Conservation (phyloP, 1,140 invertebrate species). For the Pinna nobilis region DNA sequence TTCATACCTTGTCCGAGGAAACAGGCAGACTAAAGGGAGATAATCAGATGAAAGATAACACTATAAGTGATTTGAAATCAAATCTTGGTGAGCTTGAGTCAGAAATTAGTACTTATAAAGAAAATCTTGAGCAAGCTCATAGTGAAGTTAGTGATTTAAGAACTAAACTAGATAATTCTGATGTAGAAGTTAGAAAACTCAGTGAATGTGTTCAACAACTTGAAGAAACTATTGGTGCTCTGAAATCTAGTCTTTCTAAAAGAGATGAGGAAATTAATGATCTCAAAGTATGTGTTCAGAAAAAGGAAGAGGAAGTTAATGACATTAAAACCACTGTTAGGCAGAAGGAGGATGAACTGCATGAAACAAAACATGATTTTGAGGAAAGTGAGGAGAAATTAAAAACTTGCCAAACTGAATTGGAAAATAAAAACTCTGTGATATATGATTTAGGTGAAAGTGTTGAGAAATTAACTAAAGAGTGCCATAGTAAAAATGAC, state of each 20-base stretch:
- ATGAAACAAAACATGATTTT: neutral
- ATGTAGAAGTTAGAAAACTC: neutral
- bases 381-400: too few relatives aligned
- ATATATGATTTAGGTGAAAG: too few relatives aligned
- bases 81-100: neutral
- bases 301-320: neutral
- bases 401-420: too few relatives aligned
- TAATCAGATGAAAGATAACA: neutral
- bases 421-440: too few relatives aligned
- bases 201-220: neutral
- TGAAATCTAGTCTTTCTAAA: neutral
- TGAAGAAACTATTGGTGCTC: neutral
- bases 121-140: neutral
- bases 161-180: neutral
- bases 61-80: constrained; percentile 15
- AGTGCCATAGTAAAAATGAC: too few relatives aligned
- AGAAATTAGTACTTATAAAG: neutral
- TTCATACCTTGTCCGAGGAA: neutral
- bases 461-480: too few relatives aligned
- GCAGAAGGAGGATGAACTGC: constrained; percentile 17
- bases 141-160: constrained; percentile 1
- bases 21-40: neutral
- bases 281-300: constrained; percentile 2
- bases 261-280: constrained; percentile 6
- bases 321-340: neutral